Evolutionary conservation across 2,797 vertebrate genomes (phyloP).

Genomic region (Uromys caudimaculatus): DNA sequence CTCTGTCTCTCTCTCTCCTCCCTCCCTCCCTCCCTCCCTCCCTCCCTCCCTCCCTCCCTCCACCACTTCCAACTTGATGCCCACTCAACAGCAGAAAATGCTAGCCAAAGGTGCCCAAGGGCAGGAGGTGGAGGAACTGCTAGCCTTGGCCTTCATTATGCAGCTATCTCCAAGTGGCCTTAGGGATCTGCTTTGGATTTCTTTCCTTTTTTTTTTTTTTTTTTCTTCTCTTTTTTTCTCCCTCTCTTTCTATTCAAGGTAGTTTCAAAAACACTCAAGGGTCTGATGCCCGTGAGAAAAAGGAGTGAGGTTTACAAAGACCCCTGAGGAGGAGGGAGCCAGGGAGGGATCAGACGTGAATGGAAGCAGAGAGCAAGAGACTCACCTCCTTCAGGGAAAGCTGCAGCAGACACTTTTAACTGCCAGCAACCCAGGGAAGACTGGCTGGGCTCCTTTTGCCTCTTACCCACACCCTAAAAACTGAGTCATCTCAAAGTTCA

Average conservation of each 20-base stretch:
- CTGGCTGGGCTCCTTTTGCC: slow-evolving; percentile 68
- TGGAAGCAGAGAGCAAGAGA: slow-evolving; percentile 24
- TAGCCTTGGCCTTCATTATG: slow-evolving; percentile 71
- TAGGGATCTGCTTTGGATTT: background rate
- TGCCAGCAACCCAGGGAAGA: slow-evolving; percentile 46
- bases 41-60: background rate
- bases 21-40: background rate
- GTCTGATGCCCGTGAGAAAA: background rate
- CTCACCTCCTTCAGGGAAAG: slow-evolving; percentile 32
- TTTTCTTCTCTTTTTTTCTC: background rate
- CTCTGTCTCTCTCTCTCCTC: background rate
- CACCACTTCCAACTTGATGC: background rate
- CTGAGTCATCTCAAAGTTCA: slow-evolving; percentile 78
- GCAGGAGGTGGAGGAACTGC: slow-evolving; percentile 61
- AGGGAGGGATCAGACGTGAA: background rate
- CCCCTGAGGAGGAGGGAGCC: background rate
- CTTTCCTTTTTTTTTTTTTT: background rate
- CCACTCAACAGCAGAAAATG: slow-evolving; percentile 44
- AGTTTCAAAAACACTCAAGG: slow-evolving; percentile 61
- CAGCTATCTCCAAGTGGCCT: slow-evolving; percentile 59
- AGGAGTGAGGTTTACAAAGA: background rate
- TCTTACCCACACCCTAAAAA: slow-evolving; percentile 75
- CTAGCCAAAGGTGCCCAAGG: background rate
- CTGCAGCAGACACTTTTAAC: slow-evolving; percentile 27
- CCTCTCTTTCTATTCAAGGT: background rate